Percentiles rank a stretch among this genome's conserved stretches.
Evolutionary conservation across 2,797 vertebrate genomes (phyloP).

Genomic region (Amblyraja radiata): DNA sequence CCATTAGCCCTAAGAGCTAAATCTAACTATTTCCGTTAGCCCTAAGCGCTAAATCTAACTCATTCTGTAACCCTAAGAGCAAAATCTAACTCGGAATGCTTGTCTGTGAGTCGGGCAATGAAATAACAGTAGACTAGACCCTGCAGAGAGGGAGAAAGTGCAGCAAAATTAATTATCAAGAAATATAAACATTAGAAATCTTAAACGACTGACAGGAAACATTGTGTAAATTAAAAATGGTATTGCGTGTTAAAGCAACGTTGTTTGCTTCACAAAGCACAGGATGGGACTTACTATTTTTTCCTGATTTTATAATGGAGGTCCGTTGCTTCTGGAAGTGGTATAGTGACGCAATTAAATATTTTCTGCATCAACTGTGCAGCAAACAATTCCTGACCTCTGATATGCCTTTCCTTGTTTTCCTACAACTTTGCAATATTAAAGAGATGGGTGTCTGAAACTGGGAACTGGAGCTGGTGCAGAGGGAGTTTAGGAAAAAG

Average conservation of each 20-base stretch:
- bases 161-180: neutral
- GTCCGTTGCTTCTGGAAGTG: neutral
- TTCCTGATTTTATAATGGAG: slow-evolving; percentile 18
- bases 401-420: neutral
- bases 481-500: neutral
- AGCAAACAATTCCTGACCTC: neutral
- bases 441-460: neutral
- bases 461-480: neutral
- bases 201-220: neutral
- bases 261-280: slow-evolving; percentile 18
- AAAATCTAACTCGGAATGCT: neutral
- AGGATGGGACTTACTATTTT: slow-evolving; percentile 16
- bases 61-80: too few species aligned
- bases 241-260: neutral
- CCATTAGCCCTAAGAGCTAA: too few species aligned
- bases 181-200: slow-evolving; percentile 8
- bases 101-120: neutral
- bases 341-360: neutral
- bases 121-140: neutral
- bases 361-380: neutral
- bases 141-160: neutral
- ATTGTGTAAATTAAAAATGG: slow-evolving; percentile 9
- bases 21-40: too few species aligned
- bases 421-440: neutral
- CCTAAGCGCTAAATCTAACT: too few species aligned